Base-by-base conservation (phyloP, 2,113 vertebrate species). In the Tachysurus fulvidraco region DNA sequence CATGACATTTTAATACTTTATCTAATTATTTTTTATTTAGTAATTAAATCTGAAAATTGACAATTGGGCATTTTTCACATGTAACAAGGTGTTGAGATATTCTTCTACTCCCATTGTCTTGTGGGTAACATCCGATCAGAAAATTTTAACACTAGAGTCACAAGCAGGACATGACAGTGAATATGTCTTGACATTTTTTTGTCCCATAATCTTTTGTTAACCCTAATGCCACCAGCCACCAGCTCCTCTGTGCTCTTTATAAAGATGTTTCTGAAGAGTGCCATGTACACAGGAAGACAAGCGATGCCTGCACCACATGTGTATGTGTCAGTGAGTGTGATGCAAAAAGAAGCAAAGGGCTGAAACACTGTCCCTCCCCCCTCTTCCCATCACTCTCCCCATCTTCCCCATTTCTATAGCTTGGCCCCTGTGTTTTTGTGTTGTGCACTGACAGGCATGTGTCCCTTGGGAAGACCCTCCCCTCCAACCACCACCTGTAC, bases 371-470 rank as follows among this genome's bases (percentile, higher is more conserved):
- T 77, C 87, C 67, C 84, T 59, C 83, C 57, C 93, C 94, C 93
- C 91, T 92, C 87, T 87, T 91, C 91, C 91, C 90, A 90, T 91
- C 93, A 94, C 92, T 93, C 92, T 91, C 93, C 93, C 89, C 93
- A 91, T 90, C 92, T 90, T 93, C 93, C 93, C 92, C 90, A 93
- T 86, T 87, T 74, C 84, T 88, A n/a, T 81, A 77, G 87, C 89
- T 86, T 78, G 84, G 89, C 93, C 93, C 93, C 93, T 93, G 93
- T 88, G 88, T 95, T 94, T 96, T 94, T 95, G 79, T 95, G 94
- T 95, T 95, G 64, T 88, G 85, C 94, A 94, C 94, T 96, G 95
- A 96, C 95, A 95, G 95, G 90, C 94, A 94, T 93, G 95, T 95
- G 95, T 96, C 96, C 95, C 95, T 94, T 92, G 95, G 96, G 95